A percentile compares a stretch with the other conserved stretches of the same genome.
Evolutionary conservation across 2,888 invertebrate species (phyloP).

Genomic region (Zelleria hepariella): DNA sequence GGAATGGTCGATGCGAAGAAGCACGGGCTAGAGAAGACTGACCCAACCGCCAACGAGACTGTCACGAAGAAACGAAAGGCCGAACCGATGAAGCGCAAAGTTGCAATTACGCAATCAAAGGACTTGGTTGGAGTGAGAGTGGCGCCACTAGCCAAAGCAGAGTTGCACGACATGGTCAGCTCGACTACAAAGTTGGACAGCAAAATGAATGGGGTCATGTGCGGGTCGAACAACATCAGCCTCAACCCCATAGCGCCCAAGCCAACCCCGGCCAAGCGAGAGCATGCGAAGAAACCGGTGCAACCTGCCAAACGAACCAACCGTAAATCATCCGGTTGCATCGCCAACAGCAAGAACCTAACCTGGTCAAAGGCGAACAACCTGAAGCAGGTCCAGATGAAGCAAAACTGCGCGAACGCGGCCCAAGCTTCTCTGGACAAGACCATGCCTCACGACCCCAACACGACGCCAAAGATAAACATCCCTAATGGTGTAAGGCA

Average conservation of each 20-base stretch:
- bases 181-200: slow-evolving; percentile 61
- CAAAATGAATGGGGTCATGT: slow-evolving; percentile 62
- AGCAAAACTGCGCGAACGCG: slow-evolving; percentile 52
- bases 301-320: slow-evolving; percentile 48
- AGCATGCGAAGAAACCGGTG: slow-evolving; percentile 34
- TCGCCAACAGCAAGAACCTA: slow-evolving; percentile 61
- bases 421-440: slow-evolving; percentile 26
- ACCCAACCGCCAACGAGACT: slow-evolving; percentile 54
- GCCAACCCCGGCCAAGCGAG: slow-evolving; percentile 38
- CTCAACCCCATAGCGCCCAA: slow-evolving; percentile 42
- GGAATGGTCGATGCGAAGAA: slow-evolving; percentile 45
- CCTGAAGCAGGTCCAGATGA: slow-evolving; percentile 55
- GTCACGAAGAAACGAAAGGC: slow-evolving; percentile 25
- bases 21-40: slow-evolving; percentile 27
- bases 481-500: slow-evolving; percentile 56
- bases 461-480: slow-evolving; percentile 54
- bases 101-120: slow-evolving; percentile 40
- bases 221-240: slow-evolving; percentile 59
- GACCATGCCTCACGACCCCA: slow-evolving; percentile 37
- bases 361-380: slow-evolving; percentile 66
- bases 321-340: slow-evolving; percentile 60
- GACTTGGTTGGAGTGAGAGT: slow-evolving; percentile 35
- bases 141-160: slow-evolving; percentile 19
- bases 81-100: slow-evolving; percentile 34
- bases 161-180: slow-evolving; percentile 47